Base-by-base conservation (phyloP, 2,113 vertebrate genomes). In the Corydoras maculifer region DNA sequence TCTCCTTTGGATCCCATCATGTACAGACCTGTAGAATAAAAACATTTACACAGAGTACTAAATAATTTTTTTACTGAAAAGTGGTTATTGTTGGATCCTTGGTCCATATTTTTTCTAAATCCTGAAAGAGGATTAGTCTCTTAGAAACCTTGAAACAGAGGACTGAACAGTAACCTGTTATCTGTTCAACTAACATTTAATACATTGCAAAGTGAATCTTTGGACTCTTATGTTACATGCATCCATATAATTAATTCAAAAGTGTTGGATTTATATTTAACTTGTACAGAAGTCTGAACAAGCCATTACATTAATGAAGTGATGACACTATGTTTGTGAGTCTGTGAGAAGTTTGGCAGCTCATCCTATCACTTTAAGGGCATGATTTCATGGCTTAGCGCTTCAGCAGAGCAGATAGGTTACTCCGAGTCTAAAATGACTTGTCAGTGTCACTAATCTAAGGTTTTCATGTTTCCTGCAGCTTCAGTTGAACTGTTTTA, bases 1-100 rank as follows among this genome's bases (percentile, higher is more conserved):
- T 94, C 92, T 58, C 97, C 97, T 82, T 99, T 99, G 86, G 91
- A 84, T 86, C 93, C 96, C 82, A 91, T 86, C 83, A 90, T 77
- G 35, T 93, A 88, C 62, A 93, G 87, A 63, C 92, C 96, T 99
- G 76, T 65, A 64, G 29, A 58, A 58, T 5, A 68, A 9, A 60
- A 43, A 69, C 29, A 60, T 43, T 25, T 2, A 75, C 11, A 29
- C n/a, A 14, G 1, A 35, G 2, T 53, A 9, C 25, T 73, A 35
- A 53, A 14, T 43, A 43, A 8, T 5, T 4, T 43, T 25, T 43
- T 43, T 43, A 43, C 35, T 43, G 35, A 43, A 43, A 43, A 43
- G 35, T 43, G 7, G 35, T 8, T 43, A 43, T 43, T 43, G 35
- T 43, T 43, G 35, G 35, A 43, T 43, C 35, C 4, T 43, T 43